Conservation (phyloP, 2,888 invertebrate genomes). For the Lysandra coridon region DNA sequence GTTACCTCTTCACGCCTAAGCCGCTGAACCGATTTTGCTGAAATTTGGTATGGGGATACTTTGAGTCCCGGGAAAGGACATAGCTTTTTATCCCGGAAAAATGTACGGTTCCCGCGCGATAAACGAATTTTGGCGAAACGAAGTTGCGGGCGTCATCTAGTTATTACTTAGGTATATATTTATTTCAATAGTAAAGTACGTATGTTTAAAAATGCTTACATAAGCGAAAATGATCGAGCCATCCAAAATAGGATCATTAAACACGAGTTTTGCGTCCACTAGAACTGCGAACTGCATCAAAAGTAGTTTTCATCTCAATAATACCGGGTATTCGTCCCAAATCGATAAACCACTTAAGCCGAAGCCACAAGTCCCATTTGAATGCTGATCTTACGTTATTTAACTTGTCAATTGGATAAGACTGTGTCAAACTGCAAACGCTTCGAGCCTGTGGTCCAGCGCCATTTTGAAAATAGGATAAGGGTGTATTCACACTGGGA, state of each 20-base stretch:
- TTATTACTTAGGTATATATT: too few relatives aligned
- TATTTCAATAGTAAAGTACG: too few relatives aligned
- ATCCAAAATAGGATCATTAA: neutral
- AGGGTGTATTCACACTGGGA: neutral
- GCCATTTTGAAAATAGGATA: slow-evolving; percentile 17
- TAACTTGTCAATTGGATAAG: slow-evolving; percentile 19
- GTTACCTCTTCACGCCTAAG: too few relatives aligned
- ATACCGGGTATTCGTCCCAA: neutral
- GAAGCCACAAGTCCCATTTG: slow-evolving; percentile 3
- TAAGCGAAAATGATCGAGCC: too few relatives aligned
- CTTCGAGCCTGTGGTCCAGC: neutral
- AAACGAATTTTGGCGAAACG: too few relatives aligned
- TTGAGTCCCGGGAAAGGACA: too few relatives aligned
- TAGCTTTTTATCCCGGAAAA: too few relatives aligned
- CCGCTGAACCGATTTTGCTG: too few relatives aligned
- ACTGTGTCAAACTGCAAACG: slow-evolving; percentile 18
- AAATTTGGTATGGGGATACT: too few relatives aligned
- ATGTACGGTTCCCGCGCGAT: too few relatives aligned
- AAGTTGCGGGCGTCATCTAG: too few relatives aligned
- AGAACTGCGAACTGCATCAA: neutral
- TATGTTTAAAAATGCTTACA: too few relatives aligned
- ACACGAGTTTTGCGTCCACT: neutral
- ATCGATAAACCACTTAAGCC: slow-evolving; percentile 20
- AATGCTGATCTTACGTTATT: slow-evolving; percentile 22
- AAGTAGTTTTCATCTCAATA: slow-evolving; percentile 3